A percentile compares a stretch with the other conserved stretches of the same genome.
Conservation (phyloP, 2,888 invertebrate genomes). For the Gastrophysa polygoni region DNA sequence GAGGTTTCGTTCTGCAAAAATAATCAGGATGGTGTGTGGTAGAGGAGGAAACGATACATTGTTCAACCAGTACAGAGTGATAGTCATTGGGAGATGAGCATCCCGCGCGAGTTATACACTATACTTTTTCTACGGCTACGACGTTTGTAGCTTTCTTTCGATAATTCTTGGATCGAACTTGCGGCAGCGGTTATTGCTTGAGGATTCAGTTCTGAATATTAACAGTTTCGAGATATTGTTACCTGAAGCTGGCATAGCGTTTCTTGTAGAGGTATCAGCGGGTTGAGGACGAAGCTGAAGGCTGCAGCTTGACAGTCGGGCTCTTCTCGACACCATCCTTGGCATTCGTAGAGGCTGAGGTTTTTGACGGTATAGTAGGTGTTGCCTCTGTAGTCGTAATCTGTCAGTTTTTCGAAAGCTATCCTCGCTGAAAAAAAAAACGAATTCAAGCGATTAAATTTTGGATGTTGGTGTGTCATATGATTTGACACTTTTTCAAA, state of each 20-base stretch:
- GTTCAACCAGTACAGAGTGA: too few species aligned
- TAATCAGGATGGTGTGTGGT: too few species aligned
- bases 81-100: too few species aligned
- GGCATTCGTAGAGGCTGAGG: slow-evolving; percentile 90
- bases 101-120: too few species aligned
- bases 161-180: too few species aligned
- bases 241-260: slow-evolving; percentile 56
- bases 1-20: slow-evolving; percentile 84
- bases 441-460: background rate
- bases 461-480: too few species aligned
- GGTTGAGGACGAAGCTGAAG: slow-evolving; percentile 92
- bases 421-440: slow-evolving; percentile 70
- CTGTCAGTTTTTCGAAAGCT: slow-evolving; percentile 93
- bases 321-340: slow-evolving; percentile 94
- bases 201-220: too few species aligned
- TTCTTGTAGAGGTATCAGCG: slow-evolving; percentile 82
- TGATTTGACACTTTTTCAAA: background rate
- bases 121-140: too few species aligned
- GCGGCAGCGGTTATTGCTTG: too few species aligned
- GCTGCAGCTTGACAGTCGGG: slow-evolving; percentile 91
- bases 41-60: too few species aligned
- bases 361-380: slow-evolving; percentile 93
- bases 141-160: too few species aligned
- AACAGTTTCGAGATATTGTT: background rate
- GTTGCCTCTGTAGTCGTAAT: slow-evolving; percentile 87